These are phyloP conservation scores for Steatocranus sp. DNA, from an alignment of 2,797 vertebrate genomes.

Conservation along the genomic window DNA sequence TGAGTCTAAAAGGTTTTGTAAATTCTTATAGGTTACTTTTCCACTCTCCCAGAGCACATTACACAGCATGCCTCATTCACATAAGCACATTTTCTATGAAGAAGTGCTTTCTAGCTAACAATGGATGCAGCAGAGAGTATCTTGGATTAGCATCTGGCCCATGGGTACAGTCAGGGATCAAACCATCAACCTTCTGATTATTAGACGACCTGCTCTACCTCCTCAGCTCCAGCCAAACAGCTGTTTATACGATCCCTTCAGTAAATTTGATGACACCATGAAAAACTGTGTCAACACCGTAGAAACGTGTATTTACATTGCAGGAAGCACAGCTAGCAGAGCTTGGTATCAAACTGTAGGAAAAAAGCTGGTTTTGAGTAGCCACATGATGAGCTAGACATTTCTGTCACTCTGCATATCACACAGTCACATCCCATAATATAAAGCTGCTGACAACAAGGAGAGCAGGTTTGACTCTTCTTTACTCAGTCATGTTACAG, in stretches of 20 bases:
- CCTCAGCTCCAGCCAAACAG: not conserved
- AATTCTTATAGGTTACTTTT: not conserved
- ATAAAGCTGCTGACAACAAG: not conserved
- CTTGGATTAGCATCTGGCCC: not conserved
- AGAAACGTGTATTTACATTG: not conserved
- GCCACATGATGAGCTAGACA: not conserved
- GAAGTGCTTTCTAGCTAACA: not conserved
- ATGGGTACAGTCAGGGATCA: not conserved
- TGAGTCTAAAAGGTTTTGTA: conserved; percentile 16
- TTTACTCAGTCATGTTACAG: not conserved
- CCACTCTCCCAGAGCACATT: not conserved
- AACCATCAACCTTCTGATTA: not conserved
- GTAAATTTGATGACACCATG: not conserved
- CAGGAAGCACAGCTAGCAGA: not conserved
- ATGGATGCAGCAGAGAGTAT: not conserved
- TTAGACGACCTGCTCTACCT: not conserved
- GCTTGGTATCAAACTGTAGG: not conserved
- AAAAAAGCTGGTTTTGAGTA: not conserved
- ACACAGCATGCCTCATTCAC: not conserved
- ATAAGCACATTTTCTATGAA: not conserved
- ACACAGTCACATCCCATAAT: not conserved
- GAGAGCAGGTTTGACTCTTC: not conserved
- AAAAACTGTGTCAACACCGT: rapidly evolving
- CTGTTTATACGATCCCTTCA: not conserved
- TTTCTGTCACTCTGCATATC: not conserved